Evolutionary conservation across 1,140 invertebrate genomes (phyloP).

Genomic region (Metaphire vulgaris): DNA sequence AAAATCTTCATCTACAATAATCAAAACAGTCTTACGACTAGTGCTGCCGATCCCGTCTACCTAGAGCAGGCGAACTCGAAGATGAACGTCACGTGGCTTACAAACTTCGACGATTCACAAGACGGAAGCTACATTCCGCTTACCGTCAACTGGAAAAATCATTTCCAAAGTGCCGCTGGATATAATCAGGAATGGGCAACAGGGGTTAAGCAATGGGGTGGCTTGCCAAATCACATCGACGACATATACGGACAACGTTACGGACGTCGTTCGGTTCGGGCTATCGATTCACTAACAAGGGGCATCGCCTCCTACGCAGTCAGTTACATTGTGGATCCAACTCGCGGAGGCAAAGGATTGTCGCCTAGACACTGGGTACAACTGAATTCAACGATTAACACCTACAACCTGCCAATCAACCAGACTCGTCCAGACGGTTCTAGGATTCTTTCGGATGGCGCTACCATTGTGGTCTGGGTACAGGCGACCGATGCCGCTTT

Average conservation of each 20-base stretch:
- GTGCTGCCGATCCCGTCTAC: neutral
- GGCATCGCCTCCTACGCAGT: neutral
- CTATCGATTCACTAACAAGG: neutral
- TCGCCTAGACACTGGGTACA: neutral
- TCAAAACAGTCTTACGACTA: neutral
- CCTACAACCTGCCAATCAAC: neutral
- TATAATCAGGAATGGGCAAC: neutral
- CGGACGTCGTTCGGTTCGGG: neutral
- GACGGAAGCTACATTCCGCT: neutral
- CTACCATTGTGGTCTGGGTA: neutral
- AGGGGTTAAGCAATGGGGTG: neutral
- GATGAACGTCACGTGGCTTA: neutral
- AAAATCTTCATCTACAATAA: constrained; percentile 17
- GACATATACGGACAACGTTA: neutral
- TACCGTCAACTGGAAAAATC: neutral
- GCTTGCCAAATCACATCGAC: neutral
- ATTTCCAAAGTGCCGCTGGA: neutral
- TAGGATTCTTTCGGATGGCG: too few species aligned
- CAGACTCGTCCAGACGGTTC: neutral
- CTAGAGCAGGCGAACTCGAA: neutral
- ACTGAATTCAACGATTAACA: neutral
- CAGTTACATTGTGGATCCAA: neutral
- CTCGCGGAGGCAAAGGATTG: neutral
- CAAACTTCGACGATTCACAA: neutral
- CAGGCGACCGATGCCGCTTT: neutral